A percentile compares a stretch with the other conserved stretches of the same genome.
Conservation (phyloP, 1,140 invertebrate genomes). For the Orius insidiosus region DNA sequence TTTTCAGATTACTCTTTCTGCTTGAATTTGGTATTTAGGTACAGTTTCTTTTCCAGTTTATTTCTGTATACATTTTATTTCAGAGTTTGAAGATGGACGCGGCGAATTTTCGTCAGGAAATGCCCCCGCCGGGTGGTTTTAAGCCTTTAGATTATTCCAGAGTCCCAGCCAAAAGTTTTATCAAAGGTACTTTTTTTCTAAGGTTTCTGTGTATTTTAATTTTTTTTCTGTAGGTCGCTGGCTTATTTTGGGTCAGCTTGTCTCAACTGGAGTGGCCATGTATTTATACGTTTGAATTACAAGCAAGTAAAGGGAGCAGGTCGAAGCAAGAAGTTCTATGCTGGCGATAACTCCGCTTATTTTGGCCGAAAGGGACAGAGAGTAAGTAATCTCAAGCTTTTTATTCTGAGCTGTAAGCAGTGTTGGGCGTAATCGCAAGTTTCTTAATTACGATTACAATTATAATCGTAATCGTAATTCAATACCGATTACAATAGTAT, state of each 20-base stretch:
- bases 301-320: conserved; percentile 34
- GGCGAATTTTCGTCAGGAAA: conserved; percentile 40
- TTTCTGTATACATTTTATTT: too few species aligned
- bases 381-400: conserved; percentile 17
- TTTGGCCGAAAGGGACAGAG: conserved; percentile 54
- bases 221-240: conserved; percentile 30
- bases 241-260: conserved; percentile 40
- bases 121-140: conserved; percentile 76
- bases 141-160: conserved; percentile 50
- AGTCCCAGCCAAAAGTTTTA: conserved; percentile 45
- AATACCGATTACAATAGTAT: too few species aligned
- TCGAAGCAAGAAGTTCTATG: conserved; percentile 56
- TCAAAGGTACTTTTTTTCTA: conserved; percentile 31
- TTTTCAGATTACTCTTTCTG: too few species aligned
- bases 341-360: conserved; percentile 58
- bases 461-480: too few species aligned
- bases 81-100: too few species aligned
- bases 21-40: too few species aligned
- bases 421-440: background rate
- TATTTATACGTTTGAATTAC: conserved; percentile 38
- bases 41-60: too few species aligned
- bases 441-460: too few species aligned
- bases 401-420: conserved; percentile 4
- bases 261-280: conserved; percentile 33
- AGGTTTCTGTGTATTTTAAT: background rate